A percentile compares a stretch with the other conserved stretches of the same genome.
Evolutionary conservation across 2,113 vertebrate genomes (phyloP).

Genomic region (Dendrocopos noguchii): DNA sequence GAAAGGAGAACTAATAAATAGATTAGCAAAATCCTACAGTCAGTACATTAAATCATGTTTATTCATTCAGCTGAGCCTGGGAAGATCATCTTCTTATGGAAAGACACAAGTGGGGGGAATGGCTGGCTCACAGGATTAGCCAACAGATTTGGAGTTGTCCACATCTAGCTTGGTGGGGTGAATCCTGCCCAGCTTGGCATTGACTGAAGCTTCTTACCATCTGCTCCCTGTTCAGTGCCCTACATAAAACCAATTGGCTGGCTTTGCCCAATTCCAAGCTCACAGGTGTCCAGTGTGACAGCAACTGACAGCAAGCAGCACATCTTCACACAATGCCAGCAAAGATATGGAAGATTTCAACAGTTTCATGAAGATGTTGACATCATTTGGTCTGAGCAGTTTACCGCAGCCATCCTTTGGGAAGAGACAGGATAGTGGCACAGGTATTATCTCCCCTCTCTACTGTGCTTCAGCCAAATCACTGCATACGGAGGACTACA

Average conservation of each 20-base stretch:
- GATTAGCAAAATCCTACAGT: slow-evolving; percentile 61
- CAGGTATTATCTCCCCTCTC: not conserved
- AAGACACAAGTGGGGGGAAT: slow-evolving; percentile 45
- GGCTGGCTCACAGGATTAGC: slow-evolving; percentile 47
- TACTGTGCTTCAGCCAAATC: not conserved
- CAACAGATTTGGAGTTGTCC: slow-evolving; percentile 48
- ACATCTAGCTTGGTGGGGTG: slow-evolving; percentile 17
- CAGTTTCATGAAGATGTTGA: not conserved
- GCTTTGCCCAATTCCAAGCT: not conserved
- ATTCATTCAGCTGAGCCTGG: slow-evolving; percentile 56
- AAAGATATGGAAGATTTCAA: not conserved
- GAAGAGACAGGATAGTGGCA: not conserved
- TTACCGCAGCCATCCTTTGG: not conserved
- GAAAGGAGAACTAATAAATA: slow-evolving; percentile 66
- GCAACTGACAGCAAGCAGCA: not conserved
- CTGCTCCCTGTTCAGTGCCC: slow-evolving; percentile 29
- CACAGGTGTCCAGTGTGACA: not conserved
- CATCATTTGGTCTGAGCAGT: not conserved
- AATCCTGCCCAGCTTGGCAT: slow-evolving; percentile 35
- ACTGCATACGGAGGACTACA: not conserved
- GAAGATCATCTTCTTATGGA: slow-evolving; percentile 39
- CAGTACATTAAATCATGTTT: slow-evolving; percentile 60
- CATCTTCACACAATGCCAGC: slow-evolving; percentile 7
- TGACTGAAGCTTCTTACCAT: slow-evolving; percentile 52
- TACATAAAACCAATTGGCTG: slow-evolving; percentile 12